These are phyloP conservation scores for Synchiropus splendidus DNA, from an alignment of 2,113 vertebrate species.

Conservation along the genomic window DNA sequence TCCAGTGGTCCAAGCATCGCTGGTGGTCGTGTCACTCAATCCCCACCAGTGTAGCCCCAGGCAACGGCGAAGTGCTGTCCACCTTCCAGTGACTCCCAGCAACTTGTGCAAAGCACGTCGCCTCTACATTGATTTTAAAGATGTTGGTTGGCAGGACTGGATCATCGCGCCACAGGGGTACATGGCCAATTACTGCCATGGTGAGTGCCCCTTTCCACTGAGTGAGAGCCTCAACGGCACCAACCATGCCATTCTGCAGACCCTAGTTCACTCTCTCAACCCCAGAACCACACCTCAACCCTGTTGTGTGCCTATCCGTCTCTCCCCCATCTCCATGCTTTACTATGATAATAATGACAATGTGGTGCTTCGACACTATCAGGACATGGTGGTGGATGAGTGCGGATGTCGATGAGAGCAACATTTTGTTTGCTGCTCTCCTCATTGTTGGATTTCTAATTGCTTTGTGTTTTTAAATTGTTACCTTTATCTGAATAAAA, in stretches of 20 bases:
- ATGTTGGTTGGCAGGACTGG: conserved; percentile 95
- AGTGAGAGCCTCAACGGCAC: conserved; percentile 79
- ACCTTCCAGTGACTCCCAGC: conserved; percentile 35
- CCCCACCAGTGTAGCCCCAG: conserved; percentile 65
- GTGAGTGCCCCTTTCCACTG: conserved; percentile 80
- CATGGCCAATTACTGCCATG: conserved; percentile 89
- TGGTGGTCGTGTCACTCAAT: conserved; percentile 77
- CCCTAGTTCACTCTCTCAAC: conserved; percentile 80
- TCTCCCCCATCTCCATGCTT: conserved; percentile 90
- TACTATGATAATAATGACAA: conserved; percentile 94
- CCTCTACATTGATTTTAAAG: conserved; percentile 86
- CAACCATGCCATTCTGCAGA: conserved; percentile 91
- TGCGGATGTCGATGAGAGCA: conserved; percentile 88
- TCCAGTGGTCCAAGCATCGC: conserved; percentile 54
- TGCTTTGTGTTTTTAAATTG: too few relatives aligned
- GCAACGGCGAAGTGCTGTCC: conserved; percentile 51
- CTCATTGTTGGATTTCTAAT: too few relatives aligned
- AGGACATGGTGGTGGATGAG: conserved; percentile 95
- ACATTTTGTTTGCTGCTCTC: too few relatives aligned
- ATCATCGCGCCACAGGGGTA: conserved; percentile 91
- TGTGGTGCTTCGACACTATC: conserved; percentile 87
- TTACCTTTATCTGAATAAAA: too few relatives aligned
- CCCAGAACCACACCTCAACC: conserved; percentile 72
- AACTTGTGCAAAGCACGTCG: conserved; percentile 76
- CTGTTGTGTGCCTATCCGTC: conserved; percentile 83